Evolutionary conservation across 2,113 vertebrate genomes (phyloP), one percentile per base, ranked within the genome.

Genomic region (Amblyornis subalaris): DNA sequence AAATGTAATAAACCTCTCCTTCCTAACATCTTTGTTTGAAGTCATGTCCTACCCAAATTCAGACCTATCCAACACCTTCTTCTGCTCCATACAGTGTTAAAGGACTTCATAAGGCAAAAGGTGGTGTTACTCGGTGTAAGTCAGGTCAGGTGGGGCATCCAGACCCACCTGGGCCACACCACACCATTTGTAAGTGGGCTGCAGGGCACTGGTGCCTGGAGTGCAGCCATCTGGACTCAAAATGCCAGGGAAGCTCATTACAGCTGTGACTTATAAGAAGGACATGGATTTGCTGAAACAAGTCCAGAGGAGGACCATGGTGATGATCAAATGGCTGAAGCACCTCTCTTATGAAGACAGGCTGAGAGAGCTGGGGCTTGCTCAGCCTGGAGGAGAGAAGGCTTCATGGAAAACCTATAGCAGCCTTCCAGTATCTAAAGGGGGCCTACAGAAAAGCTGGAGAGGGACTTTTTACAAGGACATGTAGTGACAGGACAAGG

Each of bases 121-220:
- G 28, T 16, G 38, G 14, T 70, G 18, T 38, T 64, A 19, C 2
- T 58, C 38, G 24, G 1, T 7, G 0, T 10, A 48, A 29, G 33
- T 9, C 31, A 55, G 35, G 26, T 23, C 47, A 61, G 38, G 35
- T 26, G 6, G 14, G 45, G 38, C 21, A 72, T 33, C n/a, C 45
- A 47, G 29, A 47, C 58, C 40, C 48, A 58, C 20, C 13, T 24
- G 29, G 29, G 25, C 53, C 17, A 71, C 4, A 2, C 4, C 65
- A 62, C 19, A 12, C 11, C 21, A 17, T 44, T 14, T 74, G 9
- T 7, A 35, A 33, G 16, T 17, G 40, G n/a, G 45, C 42, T 88
- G 45, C 25, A 72, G 1, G 16, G 48, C 40, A 47, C 44, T 28
- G n/a, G 12, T 40, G 18, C 25, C 73, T 40, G 60, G 21, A 57